Conservation (phyloP, 1,140 invertebrate genomes). For the Drepana arcuata region DNA sequence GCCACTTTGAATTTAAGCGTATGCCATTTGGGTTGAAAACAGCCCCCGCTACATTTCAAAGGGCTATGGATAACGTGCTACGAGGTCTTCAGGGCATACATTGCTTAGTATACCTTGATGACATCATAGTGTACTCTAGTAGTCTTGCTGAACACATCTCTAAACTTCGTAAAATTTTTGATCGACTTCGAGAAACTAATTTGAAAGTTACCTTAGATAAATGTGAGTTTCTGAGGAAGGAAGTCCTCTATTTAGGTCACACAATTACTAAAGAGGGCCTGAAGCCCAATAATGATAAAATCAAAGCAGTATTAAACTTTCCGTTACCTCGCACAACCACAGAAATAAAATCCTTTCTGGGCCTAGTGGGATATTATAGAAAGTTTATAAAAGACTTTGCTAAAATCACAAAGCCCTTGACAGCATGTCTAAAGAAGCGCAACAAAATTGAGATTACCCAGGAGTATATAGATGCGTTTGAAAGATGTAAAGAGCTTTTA, state of each 20-base stretch:
- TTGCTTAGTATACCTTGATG: slow-evolving; percentile 17
- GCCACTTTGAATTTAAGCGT: slow-evolving; percentile 8
- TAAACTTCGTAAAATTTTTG: slow-evolving; percentile 9
- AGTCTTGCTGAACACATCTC: slow-evolving; percentile 13
- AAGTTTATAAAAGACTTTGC: slow-evolving; percentile 28
- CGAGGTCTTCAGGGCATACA: slow-evolving; percentile 11
- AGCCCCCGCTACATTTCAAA: slow-evolving; percentile 14
- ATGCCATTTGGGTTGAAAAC: slow-evolving; percentile 17
- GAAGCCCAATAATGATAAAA: slow-evolving; percentile 16
- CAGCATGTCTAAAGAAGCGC: slow-evolving; percentile 14
- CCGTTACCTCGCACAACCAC: slow-evolving; percentile 8
- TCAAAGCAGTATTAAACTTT: slow-evolving; percentile 11
- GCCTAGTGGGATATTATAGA: slow-evolving; percentile 33
- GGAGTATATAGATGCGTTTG: slow-evolving; percentile 12
- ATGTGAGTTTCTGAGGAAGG: slow-evolving; percentile 7
- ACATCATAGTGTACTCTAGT: slow-evolving; percentile 15
- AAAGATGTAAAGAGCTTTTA: slow-evolving; percentile 21
- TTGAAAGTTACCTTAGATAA: slow-evolving; percentile 10
- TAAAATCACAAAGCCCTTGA: slow-evolving; percentile 24
- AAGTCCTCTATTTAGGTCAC: slow-evolving; percentile 11
- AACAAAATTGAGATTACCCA: slow-evolving; percentile 10
- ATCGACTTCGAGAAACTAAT: slow-evolving; percentile 6
- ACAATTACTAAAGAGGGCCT: slow-evolving; percentile 11
- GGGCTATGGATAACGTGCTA: slow-evolving; percentile 5
- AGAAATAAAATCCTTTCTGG: slow-evolving; percentile 25